Percentiles rank a stretch among this genome's conserved stretches.
Evolutionary conservation across 2,888 invertebrate species (phyloP).

Genomic region (Monochamus alternatus): DNA sequence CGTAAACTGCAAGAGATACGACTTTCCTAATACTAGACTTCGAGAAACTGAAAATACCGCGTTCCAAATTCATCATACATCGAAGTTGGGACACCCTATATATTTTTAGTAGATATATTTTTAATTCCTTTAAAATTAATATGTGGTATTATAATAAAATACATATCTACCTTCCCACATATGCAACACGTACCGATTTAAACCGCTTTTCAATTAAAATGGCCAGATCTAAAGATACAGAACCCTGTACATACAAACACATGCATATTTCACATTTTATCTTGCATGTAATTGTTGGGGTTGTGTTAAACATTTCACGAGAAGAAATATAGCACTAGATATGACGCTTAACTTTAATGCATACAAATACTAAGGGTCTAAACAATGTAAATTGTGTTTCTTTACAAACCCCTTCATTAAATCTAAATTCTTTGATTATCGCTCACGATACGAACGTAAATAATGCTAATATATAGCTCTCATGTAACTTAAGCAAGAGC

Average conservation of each 20-base stretch:
- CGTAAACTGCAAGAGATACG: too few relatives aligned
- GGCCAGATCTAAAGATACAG: background rate
- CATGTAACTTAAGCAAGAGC: too few relatives aligned
- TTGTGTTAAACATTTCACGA: background rate
- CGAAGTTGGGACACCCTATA: too few relatives aligned
- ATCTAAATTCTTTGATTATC: slow-evolving; percentile 1
- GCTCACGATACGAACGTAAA: background rate
- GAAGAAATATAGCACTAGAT: slow-evolving; percentile 1
- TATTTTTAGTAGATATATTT: too few relatives aligned
- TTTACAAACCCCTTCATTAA: background rate
- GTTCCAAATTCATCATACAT: too few relatives aligned
- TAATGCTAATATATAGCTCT: too few relatives aligned
- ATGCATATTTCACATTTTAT: background rate
- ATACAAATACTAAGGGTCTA: background rate
- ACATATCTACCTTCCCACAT: too few relatives aligned
- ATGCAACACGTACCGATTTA: too few relatives aligned
- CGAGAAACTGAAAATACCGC: too few relatives aligned
- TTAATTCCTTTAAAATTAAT: too few relatives aligned
- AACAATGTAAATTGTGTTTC: background rate
- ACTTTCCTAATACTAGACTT: too few relatives aligned
- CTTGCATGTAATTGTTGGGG: slow-evolving; percentile 1
- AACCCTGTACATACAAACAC: background rate
- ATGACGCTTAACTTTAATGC: background rate
- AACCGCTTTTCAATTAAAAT: background rate
- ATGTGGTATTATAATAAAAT: too few relatives aligned